Evolutionary conservation across 1,140 invertebrate genomes (phyloP).

Genomic region (Cydia fagiglandana): DNA sequence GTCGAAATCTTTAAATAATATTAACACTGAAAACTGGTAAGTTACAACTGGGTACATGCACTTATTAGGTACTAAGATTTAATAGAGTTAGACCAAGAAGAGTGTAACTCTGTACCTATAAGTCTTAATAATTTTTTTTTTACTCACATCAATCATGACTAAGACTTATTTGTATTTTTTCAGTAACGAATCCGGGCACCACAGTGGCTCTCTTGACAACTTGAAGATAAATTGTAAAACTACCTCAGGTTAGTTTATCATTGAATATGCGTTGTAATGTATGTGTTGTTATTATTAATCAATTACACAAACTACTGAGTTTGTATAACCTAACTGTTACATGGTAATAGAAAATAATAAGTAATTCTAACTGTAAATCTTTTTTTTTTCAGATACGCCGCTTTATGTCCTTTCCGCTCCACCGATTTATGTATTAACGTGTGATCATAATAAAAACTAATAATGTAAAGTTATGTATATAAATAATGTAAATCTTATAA

Average conservation of each 20-base stretch:
- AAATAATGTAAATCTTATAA: slow-evolving; percentile 10
- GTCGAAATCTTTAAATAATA: slow-evolving; percentile 56
- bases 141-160: not conserved
- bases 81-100: too few relatives aligned
- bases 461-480: slow-evolving; percentile 14
- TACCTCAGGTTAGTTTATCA: slow-evolving; percentile 39
- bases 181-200: slow-evolving; percentile 20
- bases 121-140: too few relatives aligned
- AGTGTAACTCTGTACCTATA: too few relatives aligned
- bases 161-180: slow-evolving; percentile 7
- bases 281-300: not conserved
- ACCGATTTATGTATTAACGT: slow-evolving; percentile 57
- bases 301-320: not conserved
- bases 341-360: too few relatives aligned
- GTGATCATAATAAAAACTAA: slow-evolving; percentile 47
- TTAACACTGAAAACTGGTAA: slow-evolving; percentile 52
- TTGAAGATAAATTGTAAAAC: slow-evolving; percentile 43
- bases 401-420: slow-evolving; percentile 57
- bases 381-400: slow-evolving; percentile 53
- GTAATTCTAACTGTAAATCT: not conserved
- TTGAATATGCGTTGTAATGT: slow-evolving; percentile 2
- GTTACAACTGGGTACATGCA: slow-evolving; percentile 34
- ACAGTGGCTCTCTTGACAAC: slow-evolving; percentile 59
- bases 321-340: not conserved
- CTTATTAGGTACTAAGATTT: too few relatives aligned